Evolutionary conservation across 2,113 vertebrate genomes (phyloP).

Genomic region (Dromiciops gliroides): DNA sequence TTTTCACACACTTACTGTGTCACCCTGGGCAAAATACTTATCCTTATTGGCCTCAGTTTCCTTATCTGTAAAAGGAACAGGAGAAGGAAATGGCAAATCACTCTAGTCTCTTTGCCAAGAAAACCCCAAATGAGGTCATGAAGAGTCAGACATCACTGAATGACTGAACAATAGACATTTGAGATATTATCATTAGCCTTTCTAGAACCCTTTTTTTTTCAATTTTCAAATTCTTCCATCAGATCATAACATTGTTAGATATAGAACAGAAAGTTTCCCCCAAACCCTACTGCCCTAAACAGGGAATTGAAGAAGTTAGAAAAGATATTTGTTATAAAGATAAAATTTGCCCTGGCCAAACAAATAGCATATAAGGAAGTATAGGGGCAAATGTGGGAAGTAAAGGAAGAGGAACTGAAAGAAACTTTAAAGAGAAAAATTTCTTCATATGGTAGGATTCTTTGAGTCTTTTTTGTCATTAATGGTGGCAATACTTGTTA

Average conservation of each 20-base stretch:
- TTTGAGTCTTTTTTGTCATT: not conserved
- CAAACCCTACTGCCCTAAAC: not conserved
- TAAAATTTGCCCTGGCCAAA: slow-evolving; percentile 8
- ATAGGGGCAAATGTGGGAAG: slow-evolving; percentile 30
- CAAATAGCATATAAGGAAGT: slow-evolving; percentile 27
- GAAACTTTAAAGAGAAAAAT: slow-evolving; percentile 28
- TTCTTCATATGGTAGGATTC: slow-evolving; percentile 41
- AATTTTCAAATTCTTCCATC: not conserved
- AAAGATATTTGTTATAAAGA: not conserved
- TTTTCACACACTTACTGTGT: not conserved
- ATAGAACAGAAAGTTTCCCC: not conserved
- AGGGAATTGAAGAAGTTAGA: not conserved
- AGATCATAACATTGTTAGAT: not conserved
- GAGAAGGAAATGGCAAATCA: not conserved
- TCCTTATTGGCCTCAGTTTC: not conserved
- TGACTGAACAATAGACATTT: not conserved
- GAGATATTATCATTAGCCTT: not conserved
- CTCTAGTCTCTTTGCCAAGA: not conserved
- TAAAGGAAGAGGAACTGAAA: slow-evolving; percentile 52
- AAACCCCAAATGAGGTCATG: not conserved
- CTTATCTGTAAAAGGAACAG: not conserved
- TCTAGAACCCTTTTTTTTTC: not conserved
- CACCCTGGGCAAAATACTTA: not conserved
- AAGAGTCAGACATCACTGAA: not conserved
- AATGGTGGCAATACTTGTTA: slow-evolving; percentile 6